Evolutionary conservation across 2,113 vertebrate species (phyloP).

Genomic region (Thalassarche chlororhynchos): DNA sequence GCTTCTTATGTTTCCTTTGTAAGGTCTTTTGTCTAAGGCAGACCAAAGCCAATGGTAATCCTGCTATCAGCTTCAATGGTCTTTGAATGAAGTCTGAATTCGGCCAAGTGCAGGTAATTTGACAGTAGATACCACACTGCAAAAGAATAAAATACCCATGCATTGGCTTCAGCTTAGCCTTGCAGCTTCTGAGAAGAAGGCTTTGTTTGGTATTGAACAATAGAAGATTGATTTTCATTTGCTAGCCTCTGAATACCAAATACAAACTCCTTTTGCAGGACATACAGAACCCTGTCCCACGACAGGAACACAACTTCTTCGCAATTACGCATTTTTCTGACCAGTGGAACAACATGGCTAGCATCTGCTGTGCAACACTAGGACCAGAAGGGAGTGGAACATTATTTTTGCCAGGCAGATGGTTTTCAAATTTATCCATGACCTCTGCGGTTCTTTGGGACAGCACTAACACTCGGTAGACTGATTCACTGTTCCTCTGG

Average conservation of each 20-base stretch:
- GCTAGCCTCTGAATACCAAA: neutral
- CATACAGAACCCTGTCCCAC: neutral
- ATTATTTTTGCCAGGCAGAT: neutral
- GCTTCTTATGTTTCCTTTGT: neutral
- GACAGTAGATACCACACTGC: neutral
- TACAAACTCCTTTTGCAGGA: neutral
- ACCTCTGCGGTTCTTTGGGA: neutral
- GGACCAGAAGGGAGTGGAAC: neutral
- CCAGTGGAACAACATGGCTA: accelerated
- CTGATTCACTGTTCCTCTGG: neutral
- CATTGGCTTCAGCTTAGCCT: neutral
- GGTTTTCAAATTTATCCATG: neutral
- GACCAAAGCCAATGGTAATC: neutral
- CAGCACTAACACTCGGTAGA: neutral
- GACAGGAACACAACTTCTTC: neutral
- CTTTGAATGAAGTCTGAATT: neutral
- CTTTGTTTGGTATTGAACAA: neutral
- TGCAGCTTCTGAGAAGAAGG: neutral
- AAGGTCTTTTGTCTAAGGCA: neutral
- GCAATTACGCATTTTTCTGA: neutral
- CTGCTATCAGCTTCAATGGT: neutral
- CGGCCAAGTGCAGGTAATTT: neutral
- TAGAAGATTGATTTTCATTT: neutral
- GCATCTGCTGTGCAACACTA: accelerated
- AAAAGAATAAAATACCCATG: neutral